Base-by-base conservation (phyloP, 1,140 invertebrate genomes). In the Cydia pomonella region DNA sequence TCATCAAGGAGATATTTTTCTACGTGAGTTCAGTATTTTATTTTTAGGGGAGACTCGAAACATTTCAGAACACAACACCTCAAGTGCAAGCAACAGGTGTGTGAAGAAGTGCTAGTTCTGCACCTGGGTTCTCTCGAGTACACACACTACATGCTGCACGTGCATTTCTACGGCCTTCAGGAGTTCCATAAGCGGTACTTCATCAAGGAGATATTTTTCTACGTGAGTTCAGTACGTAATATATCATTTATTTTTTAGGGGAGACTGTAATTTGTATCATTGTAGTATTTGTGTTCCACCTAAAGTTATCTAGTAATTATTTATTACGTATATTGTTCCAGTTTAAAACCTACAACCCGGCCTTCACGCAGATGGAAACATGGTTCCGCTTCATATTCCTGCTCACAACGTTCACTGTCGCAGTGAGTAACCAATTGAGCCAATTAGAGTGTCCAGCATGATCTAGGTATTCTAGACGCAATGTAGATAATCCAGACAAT, bases 371-470 rank as follows among this genome's bases (percentile, higher is more conserved):
- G 93, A 96, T 99, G 84, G 98, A 99, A 94, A 98, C 99, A 75
- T 99, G 98, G 97, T 98, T 99, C 87, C 94, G 98, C 80, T 97
- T 99, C 87, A 97, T 99, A 82, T 99, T 99, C 91, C 93, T 99
- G 29, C 88, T 98, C 3, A 94, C 96, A 10, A 97, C 98, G 2
- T 99, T 99, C 91, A 90, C 96, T 64, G 95, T 97, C 5, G 97
- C 97, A 77, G 98, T 99, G 95, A 97, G 96, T 96, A 29, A 62
- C 71, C 73, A 41, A 38, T 77, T 79, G 66, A 18, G 33, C 64
- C 21, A 62, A 69, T 47, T 66, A 75, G n/a, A 47, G 18, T 29
- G 29, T 53, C 12, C n/a, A 25, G n/a, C 71, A 47, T 13, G 13
- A 21, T 72, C 6, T 59, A 33, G 9, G 23, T 25, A 47, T 1